Evolutionary conservation across 2,797 vertebrate genomes (phyloP).

Genomic region (Brachymystax lenok): DNA sequence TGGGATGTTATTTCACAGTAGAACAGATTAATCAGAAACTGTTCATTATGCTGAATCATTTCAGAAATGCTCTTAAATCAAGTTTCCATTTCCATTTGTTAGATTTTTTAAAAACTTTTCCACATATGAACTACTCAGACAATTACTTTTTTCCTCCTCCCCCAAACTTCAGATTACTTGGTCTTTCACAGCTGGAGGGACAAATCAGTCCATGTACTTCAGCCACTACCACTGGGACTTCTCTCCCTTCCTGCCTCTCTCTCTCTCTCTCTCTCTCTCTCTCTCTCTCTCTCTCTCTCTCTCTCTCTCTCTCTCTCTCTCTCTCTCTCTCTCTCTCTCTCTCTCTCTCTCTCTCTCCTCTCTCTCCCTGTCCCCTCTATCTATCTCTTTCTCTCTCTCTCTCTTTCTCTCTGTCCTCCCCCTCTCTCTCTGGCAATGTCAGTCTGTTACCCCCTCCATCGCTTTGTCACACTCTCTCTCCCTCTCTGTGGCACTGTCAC

Average conservation of each 20-base stretch:
- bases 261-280: not conserved
- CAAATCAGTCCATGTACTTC: constrained; percentile 65
- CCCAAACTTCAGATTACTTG: constrained; percentile 55
- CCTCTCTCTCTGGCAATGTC: constrained; percentile 49
- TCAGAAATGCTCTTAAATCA: constrained; percentile 23
- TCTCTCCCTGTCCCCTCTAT: constrained; percentile 12
- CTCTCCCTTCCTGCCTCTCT: constrained; percentile 11
- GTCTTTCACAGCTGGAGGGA: constrained; percentile 62
- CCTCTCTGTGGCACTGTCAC: constrained; percentile 58
- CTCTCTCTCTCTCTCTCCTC: constrained; percentile 55
- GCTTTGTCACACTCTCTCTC: constrained; percentile 46
- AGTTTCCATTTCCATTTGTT: constrained; percentile 24
- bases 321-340: constrained; percentile 30
- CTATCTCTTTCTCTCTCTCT: constrained; percentile 28
- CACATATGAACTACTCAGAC: constrained; percentile 39
- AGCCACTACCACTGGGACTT: constrained; percentile 39
- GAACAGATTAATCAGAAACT: constrained; percentile 28
- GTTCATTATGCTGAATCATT: constrained; percentile 34
- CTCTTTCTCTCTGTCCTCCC: constrained; percentile 54
- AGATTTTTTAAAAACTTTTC: constrained; percentile 38
- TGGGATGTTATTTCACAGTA: not conserved
- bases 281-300: constrained; percentile 41
- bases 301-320: constrained; percentile 55
- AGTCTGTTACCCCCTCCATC: constrained; percentile 66
- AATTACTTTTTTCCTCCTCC: constrained; percentile 35